Percentiles rank a stretch among this genome's conserved stretches.
Evolutionary conservation across 2,888 invertebrate genomes (phyloP).

Genomic region (Lochmaea capreae): DNA sequence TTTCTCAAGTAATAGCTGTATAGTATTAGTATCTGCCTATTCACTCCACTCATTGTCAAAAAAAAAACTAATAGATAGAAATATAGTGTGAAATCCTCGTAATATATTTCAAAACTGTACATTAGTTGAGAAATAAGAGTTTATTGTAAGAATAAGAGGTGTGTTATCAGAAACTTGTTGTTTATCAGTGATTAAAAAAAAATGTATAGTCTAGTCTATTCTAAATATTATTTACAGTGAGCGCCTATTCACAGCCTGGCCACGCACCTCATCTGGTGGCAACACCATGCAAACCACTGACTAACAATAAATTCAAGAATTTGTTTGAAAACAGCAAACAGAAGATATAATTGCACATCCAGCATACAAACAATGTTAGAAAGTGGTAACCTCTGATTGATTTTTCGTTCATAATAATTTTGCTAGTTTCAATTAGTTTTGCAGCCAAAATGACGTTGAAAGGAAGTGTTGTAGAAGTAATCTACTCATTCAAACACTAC

Average conservation of each 20-base stretch:
- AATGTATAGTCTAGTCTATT: slow-evolving; percentile 32
- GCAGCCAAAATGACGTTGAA: too few relatives aligned
- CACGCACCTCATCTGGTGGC: slow-evolving; percentile 67
- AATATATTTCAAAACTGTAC: neutral
- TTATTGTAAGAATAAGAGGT: neutral
- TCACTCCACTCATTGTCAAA: too few relatives aligned
- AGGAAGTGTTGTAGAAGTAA: too few relatives aligned
- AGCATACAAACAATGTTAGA: slow-evolving; percentile 2
- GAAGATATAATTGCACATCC: neutral
- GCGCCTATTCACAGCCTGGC: slow-evolving; percentile 76
- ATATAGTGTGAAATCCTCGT: neutral
- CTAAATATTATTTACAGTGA: slow-evolving; percentile 53
- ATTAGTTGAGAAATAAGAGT: neutral
- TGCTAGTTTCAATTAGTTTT: too few relatives aligned
- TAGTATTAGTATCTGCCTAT: too few relatives aligned
- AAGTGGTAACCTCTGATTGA: neutral
- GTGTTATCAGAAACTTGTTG: slow-evolving; percentile 40
- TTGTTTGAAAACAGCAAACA: slow-evolving; percentile 21
- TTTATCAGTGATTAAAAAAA: slow-evolving; percentile 26
- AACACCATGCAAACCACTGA: slow-evolving; percentile 61
- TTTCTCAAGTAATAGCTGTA: too few relatives aligned
- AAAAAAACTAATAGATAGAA: neutral
- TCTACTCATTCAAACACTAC: too few relatives aligned
- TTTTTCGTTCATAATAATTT: neutral
- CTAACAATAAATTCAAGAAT: slow-evolving; percentile 53